phyloP scores from a whole-genome alignment of 2,888 invertebrate genomes.

The Embidobia sp. region DNA sequence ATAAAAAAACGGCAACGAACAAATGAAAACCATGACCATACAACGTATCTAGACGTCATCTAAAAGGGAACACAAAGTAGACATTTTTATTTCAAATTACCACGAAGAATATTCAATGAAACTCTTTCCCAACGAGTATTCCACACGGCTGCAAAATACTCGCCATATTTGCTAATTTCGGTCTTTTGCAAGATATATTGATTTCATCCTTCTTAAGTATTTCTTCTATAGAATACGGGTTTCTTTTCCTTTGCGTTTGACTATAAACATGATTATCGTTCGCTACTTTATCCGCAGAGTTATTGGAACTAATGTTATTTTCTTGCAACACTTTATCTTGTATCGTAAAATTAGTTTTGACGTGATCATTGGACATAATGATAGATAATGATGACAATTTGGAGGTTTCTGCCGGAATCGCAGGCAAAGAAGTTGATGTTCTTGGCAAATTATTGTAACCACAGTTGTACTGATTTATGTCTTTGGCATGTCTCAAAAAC shows the following conservation, averaged over 20 bases:
- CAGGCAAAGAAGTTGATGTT: constrained; percentile 16
- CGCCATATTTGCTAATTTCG: constrained; percentile 79
- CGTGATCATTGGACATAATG: constrained; percentile 41
- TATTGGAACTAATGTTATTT: constrained; percentile 21
- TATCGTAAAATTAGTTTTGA: constrained; percentile 35
- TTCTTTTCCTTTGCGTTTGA: constrained; percentile 84
- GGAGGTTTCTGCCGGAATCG: constrained; percentile 21
- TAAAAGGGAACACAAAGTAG: not conserved
- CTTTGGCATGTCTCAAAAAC: constrained; percentile 75
- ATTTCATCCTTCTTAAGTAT: constrained; percentile 91
- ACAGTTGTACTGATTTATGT: constrained; percentile 54
- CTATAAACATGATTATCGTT: constrained; percentile 61
- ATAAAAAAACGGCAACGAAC: not conserved
- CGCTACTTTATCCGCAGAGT: constrained; percentile 56
- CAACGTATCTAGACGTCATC: constrained; percentile 9
- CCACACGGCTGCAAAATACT: constrained; percentile 85
- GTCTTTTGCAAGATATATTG: constrained; percentile 80
- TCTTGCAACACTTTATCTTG: constrained; percentile 33
- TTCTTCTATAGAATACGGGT: constrained; percentile 94
- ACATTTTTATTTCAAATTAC: not conserved
- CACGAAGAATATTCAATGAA: constrained; percentile 44
- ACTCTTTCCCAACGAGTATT: constrained; percentile 83
- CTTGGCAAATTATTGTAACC: constrained; percentile 29
- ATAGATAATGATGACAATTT: constrained; percentile 42
- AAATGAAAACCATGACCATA: not conserved